A percentile compares a stretch with the other conserved stretches of the same genome.
phyloP scores from a whole-genome alignment of 2,113 vertebrate species.

The Lophura nycthemera region DNA sequence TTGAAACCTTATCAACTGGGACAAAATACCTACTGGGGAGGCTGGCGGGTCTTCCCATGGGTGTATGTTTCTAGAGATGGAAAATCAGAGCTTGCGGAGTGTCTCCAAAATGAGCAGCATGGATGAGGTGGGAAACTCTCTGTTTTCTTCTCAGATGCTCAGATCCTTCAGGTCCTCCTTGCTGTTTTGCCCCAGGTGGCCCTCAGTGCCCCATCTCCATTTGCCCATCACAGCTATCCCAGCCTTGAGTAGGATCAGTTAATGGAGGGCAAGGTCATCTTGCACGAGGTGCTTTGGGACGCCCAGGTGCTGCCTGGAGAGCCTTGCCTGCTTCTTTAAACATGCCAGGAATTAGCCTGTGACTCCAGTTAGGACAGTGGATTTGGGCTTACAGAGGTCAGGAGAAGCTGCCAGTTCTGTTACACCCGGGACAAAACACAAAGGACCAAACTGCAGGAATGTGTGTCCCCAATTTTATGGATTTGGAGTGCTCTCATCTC shows the following conservation, averaged over 20 bases:
- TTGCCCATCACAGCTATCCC: rapidly evolving
- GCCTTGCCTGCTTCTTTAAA: background rate
- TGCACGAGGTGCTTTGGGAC: background rate
- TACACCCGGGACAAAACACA: no score
- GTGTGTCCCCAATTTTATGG: rapidly evolving
- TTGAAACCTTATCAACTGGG: background rate
- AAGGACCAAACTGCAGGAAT: rapidly evolving
- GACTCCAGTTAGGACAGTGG: rapidly evolving
- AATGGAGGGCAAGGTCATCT: no score
- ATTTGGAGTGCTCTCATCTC: rapidly evolving
- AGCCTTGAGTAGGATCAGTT: background rate
- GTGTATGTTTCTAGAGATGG: background rate
- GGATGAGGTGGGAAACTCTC: background rate
- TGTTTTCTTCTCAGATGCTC: background rate
- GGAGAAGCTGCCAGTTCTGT: background rate
- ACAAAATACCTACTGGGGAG: background rate
- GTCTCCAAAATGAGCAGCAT: background rate
- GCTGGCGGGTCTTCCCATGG: background rate
- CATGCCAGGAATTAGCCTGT: background rate
- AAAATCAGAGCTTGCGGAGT: background rate
- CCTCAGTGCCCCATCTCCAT: background rate
- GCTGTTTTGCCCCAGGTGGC: rapidly evolving
- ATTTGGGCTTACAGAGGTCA: background rate
- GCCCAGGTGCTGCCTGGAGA: background rate
- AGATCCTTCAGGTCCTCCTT: background rate